A percentile compares a stretch with the other conserved stretches of the same genome.
Conservation (phyloP, 2,113 vertebrate genomes). For the Sardina pilchardus region DNA sequence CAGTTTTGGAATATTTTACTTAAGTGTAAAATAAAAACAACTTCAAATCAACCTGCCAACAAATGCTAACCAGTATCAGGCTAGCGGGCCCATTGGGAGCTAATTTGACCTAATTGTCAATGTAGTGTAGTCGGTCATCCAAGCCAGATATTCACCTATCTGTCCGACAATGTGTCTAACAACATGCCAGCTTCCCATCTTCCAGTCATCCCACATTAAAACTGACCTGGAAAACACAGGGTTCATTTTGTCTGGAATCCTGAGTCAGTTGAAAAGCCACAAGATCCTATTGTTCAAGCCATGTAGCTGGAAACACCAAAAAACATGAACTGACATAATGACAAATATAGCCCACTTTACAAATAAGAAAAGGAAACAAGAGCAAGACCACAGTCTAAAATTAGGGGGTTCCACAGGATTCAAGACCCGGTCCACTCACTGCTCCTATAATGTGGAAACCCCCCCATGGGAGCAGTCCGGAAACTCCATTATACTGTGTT, state of each 20-base stretch:
- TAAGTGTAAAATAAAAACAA: no score
- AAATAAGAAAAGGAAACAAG: background rate
- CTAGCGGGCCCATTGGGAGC: no score
- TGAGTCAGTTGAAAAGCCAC: no score
- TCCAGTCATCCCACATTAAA: background rate
- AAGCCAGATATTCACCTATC: background rate
- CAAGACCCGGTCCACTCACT: background rate
- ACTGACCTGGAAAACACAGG: background rate
- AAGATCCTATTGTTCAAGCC: background rate
- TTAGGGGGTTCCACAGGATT: slow-evolving; percentile 34
- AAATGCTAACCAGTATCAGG: no score
- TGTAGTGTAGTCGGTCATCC: background rate
- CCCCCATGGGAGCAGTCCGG: background rate
- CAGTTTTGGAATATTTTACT: no score
- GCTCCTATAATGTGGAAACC: background rate
- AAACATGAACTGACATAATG: background rate
- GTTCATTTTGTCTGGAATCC: background rate
- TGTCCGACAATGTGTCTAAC: background rate
- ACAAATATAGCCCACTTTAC: background rate
- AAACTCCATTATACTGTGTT: background rate
- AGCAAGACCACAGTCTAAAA: background rate
- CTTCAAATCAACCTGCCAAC: no score
- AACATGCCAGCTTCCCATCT: background rate
- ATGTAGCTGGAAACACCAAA: background rate
- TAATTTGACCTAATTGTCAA: no score